Evolutionary conservation across 2,113 vertebrate genomes (phyloP), one percentile per base, ranked within the genome.

Genomic region (Burhinus oedicnemus): DNA sequence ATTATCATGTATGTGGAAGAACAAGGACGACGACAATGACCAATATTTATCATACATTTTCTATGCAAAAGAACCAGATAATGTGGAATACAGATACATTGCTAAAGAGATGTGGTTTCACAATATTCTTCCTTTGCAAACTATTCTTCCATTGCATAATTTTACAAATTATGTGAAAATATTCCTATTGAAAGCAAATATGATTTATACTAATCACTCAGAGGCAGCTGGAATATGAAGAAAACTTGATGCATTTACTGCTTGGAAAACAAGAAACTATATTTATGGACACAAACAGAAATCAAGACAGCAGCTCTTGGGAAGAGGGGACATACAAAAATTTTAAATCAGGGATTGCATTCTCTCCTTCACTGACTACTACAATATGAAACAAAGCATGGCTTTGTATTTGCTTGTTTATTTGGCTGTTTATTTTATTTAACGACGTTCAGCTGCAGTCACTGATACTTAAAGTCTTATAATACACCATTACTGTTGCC

Each of bases 101-200:
- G 70, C 83, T 95, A 62, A 96, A 95, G 70, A 90, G 60, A 64
- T 29, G 70, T 40, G 45, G 42, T 93, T 93, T 88, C 87, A 90
- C 76, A 90, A 74, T 90, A 66, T 40, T 95, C 27, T 88, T 91
- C 66, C 62, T 90, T 83, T 83, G 84, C 75, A 96, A 89, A 83
- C 62, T 91, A 27, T 77, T 93, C 77, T 95, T 91, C 94, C 78
- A 52, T 91, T 93, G 78, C 93, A 88, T 80, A 93, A 94, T 95
- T 92, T 71, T 81, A 62, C 32, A 95, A 93, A 74, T 83, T 81
- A 85, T 77, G 32, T 90, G 91, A 94, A 95, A 95, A 93, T 91
- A 60, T 68, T 77, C 75, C 64, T 94, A 92, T 42, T 94, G 89
- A 95, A 97, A 94, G 57, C 12, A 0, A 79, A 49, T 84, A 86